phyloP scores from a whole-genome alignment of 2,797 vertebrate species.

The Xenopus petersii region DNA sequence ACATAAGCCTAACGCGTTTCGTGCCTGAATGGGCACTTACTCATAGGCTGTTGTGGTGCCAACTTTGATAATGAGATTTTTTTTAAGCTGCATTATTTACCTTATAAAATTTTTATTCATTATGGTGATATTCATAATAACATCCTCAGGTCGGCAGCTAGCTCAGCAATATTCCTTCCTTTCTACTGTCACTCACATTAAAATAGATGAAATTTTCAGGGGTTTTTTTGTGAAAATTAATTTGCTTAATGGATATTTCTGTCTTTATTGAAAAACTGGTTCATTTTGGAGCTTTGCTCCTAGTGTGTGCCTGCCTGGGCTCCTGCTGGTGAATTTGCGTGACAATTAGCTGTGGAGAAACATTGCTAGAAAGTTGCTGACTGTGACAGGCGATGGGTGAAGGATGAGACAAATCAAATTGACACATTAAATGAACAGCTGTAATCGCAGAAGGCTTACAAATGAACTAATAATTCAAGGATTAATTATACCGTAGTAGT shows the following conservation, averaged over 20 bases:
- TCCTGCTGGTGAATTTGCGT: slow-evolving; percentile 12
- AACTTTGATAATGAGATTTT: too few species aligned
- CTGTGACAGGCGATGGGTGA: slow-evolving; percentile 25
- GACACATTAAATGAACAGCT: slow-evolving; percentile 21
- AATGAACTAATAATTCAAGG: slow-evolving; percentile 21
- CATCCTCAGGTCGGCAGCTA: too few species aligned
- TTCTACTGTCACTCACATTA: too few species aligned
- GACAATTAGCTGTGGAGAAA: slow-evolving; percentile 9
- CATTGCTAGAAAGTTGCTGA: slow-evolving; percentile 16
- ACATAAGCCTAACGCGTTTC: too few species aligned
- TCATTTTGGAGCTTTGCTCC: not conserved
- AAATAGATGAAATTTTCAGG: too few species aligned
- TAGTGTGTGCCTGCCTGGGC: not conserved
- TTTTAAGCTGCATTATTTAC: too few species aligned
- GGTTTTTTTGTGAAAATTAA: too few species aligned
- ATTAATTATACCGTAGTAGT: slow-evolving; percentile 10
- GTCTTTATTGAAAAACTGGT: not conserved
- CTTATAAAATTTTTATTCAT: too few species aligned
- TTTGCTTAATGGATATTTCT: not conserved
- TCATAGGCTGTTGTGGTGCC: too few species aligned
- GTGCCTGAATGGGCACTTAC: too few species aligned
- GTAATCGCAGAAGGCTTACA: slow-evolving; percentile 20
- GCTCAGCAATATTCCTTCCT: too few species aligned
- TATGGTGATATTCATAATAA: too few species aligned
- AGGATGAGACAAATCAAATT: slow-evolving; percentile 23